A percentile compares a stretch with the other conserved stretches of the same genome.
Evolutionary conservation across 2,797 vertebrate genomes (phyloP).

Genomic region (Cacajao melanocephalus): DNA sequence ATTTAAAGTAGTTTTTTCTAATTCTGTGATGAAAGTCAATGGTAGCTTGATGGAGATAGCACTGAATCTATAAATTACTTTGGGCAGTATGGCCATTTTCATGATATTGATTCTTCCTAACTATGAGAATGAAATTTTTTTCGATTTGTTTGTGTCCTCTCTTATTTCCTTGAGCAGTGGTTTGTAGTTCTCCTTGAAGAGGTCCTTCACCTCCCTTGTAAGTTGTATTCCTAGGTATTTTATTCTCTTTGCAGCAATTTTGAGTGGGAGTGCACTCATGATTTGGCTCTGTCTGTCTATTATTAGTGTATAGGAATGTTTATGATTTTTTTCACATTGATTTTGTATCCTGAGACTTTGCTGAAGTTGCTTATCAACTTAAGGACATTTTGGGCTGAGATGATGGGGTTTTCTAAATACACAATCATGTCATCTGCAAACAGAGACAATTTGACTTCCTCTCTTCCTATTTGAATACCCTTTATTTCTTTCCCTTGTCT

Average conservation of each 20-base stretch:
- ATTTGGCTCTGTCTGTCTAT: background rate
- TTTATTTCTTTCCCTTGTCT: no score
- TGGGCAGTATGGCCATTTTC: background rate
- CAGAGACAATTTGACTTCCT: no score
- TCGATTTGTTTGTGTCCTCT: background rate
- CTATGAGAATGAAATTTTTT: no score
- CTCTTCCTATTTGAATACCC: no score
- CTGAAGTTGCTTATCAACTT: no score
- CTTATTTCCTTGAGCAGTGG: background rate
- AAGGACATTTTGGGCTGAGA: no score
- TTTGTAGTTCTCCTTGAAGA: background rate
- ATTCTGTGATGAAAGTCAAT: background rate
- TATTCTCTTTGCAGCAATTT: background rate
- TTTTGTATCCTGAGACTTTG: background rate
- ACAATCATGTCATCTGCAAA: no score
- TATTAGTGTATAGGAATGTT: background rate
- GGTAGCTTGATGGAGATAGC: background rate
- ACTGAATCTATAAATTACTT: background rate
- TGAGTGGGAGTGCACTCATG: background rate
- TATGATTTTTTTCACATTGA: background rate
- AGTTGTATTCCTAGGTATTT: background rate
- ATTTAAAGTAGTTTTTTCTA: background rate
- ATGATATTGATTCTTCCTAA: background rate
- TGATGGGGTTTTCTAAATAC: no score
- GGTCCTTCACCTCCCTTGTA: background rate